Evolutionary conservation across 92 coral and sea anemone species (phyloP).

Genomic region (Siderastrea radians): DNA sequence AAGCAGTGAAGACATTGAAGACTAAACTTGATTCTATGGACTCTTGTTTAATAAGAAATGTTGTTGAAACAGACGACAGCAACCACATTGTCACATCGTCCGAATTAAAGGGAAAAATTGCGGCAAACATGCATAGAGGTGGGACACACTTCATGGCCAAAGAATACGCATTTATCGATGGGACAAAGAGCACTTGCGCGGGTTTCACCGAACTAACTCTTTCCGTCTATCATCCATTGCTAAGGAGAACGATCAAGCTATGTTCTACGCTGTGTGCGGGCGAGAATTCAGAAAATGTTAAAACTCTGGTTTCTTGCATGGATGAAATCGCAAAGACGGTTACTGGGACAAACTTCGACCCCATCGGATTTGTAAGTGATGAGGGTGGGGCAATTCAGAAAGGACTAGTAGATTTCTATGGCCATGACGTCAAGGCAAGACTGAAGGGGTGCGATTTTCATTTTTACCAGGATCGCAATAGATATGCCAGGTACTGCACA

Average conservation of each 20-base stretch:
- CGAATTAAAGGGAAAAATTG: conserved; percentile 17
- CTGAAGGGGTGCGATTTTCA: not conserved
- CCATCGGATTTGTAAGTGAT: conserved; percentile 34
- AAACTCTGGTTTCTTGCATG: conserved; percentile 5
- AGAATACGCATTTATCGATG: conserved; percentile 13
- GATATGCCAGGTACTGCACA: not conserved
- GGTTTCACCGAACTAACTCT: conserved; percentile 13
- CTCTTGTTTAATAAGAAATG: not conserved
- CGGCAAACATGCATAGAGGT: conserved; percentile 22
- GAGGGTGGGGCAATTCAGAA: conserved; percentile 38
- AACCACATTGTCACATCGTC: conserved; percentile 25
- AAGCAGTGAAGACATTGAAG: conserved; percentile 13
- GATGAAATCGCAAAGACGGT: conserved; percentile 13
- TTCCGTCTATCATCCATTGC: too few relatives aligned
- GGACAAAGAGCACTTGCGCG: conserved; percentile 25
- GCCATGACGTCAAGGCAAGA: not conserved
- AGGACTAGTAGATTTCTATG: conserved; percentile 13
- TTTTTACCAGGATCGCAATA: too few relatives aligned
- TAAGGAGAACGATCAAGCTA: conserved; percentile 4
- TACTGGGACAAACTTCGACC: conserved; percentile 16
- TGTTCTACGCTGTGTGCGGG: conserved; percentile 20
- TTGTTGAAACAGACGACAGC: conserved; percentile 5
- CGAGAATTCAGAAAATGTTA: conserved; percentile 16
- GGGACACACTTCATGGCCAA: conserved; percentile 25
- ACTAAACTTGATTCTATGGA: not conserved